Evolutionary conservation across 2,888 invertebrate genomes (phyloP), one percentile per base, ranked within the genome.

Genomic region (Mayetiola destructor): DNA sequence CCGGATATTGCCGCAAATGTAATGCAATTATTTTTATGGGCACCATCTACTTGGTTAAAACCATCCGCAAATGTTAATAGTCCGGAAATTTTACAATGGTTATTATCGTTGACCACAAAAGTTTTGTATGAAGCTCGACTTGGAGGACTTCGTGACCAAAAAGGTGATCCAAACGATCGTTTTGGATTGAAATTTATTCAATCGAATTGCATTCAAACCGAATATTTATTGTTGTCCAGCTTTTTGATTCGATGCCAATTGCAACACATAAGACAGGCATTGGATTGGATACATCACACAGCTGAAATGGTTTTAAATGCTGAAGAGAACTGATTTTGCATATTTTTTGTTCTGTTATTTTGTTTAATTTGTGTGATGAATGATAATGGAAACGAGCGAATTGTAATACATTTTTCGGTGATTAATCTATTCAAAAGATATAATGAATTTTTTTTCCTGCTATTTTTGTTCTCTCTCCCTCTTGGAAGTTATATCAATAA

Each of bases 11-110:
- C 86, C n/a, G 84, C 85, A 0, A 85, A 84, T 63, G 75, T 87
- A 54, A 78, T 84, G 66, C 85, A 87, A 65, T 67, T 88, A 60
- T 79, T 80, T 64, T 72, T 87, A 35, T 87, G 86, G 86, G 85
- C 83, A 4, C 86, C 86, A 1, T 81, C 79, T 57, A 67, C 75
- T 12, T 86, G 86, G 86, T 66, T 84, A 0, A 76, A 75, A 61
- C 61, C 64, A 2, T 68, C 68, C 9, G 76, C 77, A 64, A 67
- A 77, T 62, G 82, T 84, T 32, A 75, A 77, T 14, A 81, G 79
- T 64, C 75, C 78, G 57, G 82, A 83, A 71, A 79, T 86, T 58
- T 74, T 85, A 57, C 83, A 85, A 64, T 86, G 85, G 85, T 73
- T 86, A 32, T 71, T 86, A 61, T 81, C 82, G 59, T 71, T 86